phyloP scores from a whole-genome alignment of 2,888 invertebrate species.

The Brenthis ino region DNA sequence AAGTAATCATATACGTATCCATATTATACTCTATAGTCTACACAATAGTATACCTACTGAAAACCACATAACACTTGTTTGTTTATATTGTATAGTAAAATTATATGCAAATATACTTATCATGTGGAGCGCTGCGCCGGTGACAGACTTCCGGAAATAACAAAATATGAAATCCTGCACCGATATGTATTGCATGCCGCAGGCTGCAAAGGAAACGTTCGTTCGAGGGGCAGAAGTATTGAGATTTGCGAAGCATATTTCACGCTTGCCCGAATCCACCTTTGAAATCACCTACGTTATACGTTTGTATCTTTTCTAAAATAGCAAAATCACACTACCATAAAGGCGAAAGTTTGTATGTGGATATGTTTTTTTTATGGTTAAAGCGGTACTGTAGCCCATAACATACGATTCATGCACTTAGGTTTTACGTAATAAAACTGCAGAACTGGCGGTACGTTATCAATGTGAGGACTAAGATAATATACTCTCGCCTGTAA shows the following conservation, averaged over 20 bases:
- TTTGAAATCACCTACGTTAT: background rate
- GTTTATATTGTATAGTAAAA: constrained; percentile 9
- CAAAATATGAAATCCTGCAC: constrained; percentile 26
- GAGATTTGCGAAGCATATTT: constrained; percentile 21
- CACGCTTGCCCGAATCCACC: constrained; percentile 22
- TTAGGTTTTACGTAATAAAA: too few species aligned
- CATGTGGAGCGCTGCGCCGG: constrained; percentile 20
- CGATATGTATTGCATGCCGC: constrained; percentile 17
- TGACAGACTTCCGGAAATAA: constrained; percentile 24
- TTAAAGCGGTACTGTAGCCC: too few species aligned
- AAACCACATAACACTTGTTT: background rate
- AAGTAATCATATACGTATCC: too few species aligned
- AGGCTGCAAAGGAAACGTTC: constrained; percentile 18
- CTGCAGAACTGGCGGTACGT: too few species aligned
- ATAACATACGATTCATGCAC: too few species aligned
- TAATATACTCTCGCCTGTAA: too few species aligned
- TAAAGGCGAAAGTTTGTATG: too few species aligned
- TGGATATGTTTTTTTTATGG: too few species aligned
- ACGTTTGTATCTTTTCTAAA: background rate
- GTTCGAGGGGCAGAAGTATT: constrained; percentile 12
- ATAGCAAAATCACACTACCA: background rate
- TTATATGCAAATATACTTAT: constrained; percentile 28
- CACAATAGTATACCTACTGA: background rate
- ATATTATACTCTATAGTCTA: too few species aligned
- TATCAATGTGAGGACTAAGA: too few species aligned